Percentiles rank a stretch among this genome's conserved stretches.
These are phyloP conservation scores for Drosophila lacertosa DNA, from an alignment of 1,140 invertebrate species.

Conservation along the genomic window DNA sequence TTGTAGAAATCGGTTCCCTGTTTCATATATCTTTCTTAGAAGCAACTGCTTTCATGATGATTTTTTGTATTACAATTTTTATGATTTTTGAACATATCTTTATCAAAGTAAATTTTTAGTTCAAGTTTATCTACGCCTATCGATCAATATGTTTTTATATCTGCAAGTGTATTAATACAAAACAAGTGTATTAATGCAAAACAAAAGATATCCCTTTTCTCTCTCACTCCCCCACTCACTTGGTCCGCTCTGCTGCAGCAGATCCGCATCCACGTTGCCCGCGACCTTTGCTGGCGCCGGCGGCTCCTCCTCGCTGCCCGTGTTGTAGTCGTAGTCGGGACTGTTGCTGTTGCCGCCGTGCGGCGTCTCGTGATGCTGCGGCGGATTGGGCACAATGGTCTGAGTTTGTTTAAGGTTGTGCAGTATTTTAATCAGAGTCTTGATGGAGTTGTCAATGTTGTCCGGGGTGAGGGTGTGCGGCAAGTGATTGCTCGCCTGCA, in stretches of 20 bases:
- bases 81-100: too few relatives aligned
- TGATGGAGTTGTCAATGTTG: slow-evolving; percentile 91
- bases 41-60: too few relatives aligned
- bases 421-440: slow-evolving; percentile 89
- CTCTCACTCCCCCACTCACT: too few relatives aligned
- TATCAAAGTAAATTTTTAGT: too few relatives aligned
- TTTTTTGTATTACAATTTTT: too few relatives aligned
- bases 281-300: slow-evolving; percentile 7
- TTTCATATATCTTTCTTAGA: too few relatives aligned
- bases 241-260: slow-evolving; percentile 50
- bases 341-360: slow-evolving; percentile 21
- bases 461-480: slow-evolving; percentile 90
- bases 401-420: slow-evolving; percentile 87
- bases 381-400: slow-evolving; percentile 78
- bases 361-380: slow-evolving; percentile 73
- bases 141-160: too few relatives aligned
- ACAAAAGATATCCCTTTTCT: too few relatives aligned
- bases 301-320: slow-evolving; percentile 41
- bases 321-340: slow-evolving; percentile 70
- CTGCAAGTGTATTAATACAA: too few relatives aligned
- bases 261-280: slow-evolving; percentile 29
- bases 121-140: too few relatives aligned
- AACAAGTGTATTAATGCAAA: too few relatives aligned
- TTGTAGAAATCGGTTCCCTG: too few relatives aligned
- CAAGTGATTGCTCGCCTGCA: slow-evolving; percentile 89